Evolutionary conservation across 2,113 vertebrate genomes (phyloP), one percentile per base, ranked within the genome.

Genomic region (Hydrolagus affinis): DNA sequence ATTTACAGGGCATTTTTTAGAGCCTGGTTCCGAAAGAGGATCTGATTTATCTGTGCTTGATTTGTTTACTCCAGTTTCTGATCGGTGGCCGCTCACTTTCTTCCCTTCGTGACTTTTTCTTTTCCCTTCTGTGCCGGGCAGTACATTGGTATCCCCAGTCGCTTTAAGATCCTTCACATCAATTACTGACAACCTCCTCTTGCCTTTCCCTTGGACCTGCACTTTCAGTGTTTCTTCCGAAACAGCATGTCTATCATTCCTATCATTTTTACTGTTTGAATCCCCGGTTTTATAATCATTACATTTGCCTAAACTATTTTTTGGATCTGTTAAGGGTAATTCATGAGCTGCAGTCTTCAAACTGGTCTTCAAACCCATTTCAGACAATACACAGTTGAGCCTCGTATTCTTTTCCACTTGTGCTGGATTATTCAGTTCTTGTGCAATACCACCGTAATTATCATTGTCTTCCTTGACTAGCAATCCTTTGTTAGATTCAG

Each of bases 1-100:
- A 21, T 75, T 85, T 90, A 19, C 59, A 17, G 89, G 88, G 7
- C 69, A 87, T 86, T 89, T 91, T 85, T 90, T 90, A 85, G 86
- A 32, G 88, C 86, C 85, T 60, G 25, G 23, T 80, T 87, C 89
- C 83, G 86, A 86, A 78, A 44, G 77, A 44, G 25, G 86, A 44
- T 0, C 78, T 1, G 85, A 28, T 56, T 0, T 8, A 66, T 88
- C 59, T 85, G 0, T 14, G 1, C 70, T 68, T 70, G 60, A 30
- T 75, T 87, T 89, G 85, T 86, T 88, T 74, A 87, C 70, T 60
- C 1, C 71, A 32, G 77, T 78, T 8, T 85, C 73, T 60, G 85
- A 9, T 7, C 88, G 76, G 72, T 59, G 23, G 25, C 15, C 8
- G 6, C 85, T 88, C 74, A 86, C 71, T 70, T 88, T 89, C 86